Percentiles rank a stretch among this genome's conserved stretches.
These are phyloP conservation scores for Calephelis perditalis DNA, from an alignment of 2,888 invertebrate genomes.

Conservation along the genomic window DNA sequence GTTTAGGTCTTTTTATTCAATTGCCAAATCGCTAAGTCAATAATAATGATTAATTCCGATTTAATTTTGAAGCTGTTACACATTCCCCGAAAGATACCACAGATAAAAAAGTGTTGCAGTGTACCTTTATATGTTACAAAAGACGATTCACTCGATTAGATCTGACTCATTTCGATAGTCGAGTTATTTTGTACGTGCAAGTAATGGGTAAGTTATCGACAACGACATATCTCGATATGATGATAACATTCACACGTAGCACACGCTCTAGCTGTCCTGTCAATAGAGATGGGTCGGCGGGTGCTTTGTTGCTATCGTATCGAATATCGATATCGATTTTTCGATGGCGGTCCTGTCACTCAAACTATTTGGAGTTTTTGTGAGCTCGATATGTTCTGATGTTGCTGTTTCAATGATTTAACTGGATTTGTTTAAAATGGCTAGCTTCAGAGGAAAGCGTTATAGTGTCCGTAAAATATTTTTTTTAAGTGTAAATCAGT, in stretches of 20 bases:
- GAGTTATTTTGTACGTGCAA: conserved; percentile 50
- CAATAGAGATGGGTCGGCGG: conserved; percentile 68
- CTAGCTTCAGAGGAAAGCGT: not conserved
- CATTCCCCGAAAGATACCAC: conserved; percentile 16
- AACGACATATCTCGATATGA: conserved; percentile 63
- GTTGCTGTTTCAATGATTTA: conserved; percentile 36
- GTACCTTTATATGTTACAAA: conserved; percentile 33
- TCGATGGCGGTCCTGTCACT: conserved; percentile 75
- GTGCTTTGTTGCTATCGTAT: conserved; percentile 68
- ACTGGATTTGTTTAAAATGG: not conserved
- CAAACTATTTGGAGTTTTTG: conserved; percentile 67
- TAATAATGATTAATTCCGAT: not conserved
- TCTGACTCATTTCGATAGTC: conserved; percentile 54
- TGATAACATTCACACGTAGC: conserved; percentile 77
- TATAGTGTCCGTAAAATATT: no score
- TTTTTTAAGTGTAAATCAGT: no score
- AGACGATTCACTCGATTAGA: conserved; percentile 38
- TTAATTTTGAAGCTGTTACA: conserved; percentile 13
- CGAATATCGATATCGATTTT: conserved; percentile 65
- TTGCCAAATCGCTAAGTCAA: no score
- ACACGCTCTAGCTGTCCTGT: conserved; percentile 67
- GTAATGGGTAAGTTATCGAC: conserved; percentile 66
- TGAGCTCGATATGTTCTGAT: conserved; percentile 54
- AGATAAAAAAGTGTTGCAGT: conserved; percentile 23
- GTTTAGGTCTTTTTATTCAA: no score